These are phyloP conservation scores for Samia ricini DNA, from an alignment of 1,140 invertebrate species.

Conservation along the genomic window DNA sequence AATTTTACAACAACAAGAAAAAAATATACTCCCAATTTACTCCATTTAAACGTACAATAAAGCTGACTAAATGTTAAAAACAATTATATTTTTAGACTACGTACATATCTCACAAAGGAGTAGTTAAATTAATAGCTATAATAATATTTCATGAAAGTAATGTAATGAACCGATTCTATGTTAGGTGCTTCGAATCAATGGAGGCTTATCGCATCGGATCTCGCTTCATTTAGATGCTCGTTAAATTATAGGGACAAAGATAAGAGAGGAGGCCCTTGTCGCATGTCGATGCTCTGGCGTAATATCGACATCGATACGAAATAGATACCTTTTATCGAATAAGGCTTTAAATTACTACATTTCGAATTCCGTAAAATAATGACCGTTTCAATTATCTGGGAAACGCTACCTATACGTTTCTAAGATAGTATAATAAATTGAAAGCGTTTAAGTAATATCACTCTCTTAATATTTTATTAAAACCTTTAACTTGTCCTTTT, in stretches of 20 bases:
- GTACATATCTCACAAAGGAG: slow-evolving; percentile 18
- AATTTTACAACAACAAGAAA: slow-evolving; percentile 32
- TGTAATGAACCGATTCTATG: slow-evolving; percentile 58
- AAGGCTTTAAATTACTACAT: slow-evolving; percentile 53
- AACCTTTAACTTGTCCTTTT: neutral
- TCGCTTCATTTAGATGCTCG: slow-evolving; percentile 69
- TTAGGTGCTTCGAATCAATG: slow-evolving; percentile 58
- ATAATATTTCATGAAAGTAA: slow-evolving; percentile 53
- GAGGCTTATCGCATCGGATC: slow-evolving; percentile 71
- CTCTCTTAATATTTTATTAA: neutral
- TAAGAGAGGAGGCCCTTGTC: slow-evolving; percentile 57
- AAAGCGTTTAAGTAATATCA: neutral
- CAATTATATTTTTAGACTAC: neutral
- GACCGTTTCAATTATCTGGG: slow-evolving; percentile 27
- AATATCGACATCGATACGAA: slow-evolving; percentile 38
- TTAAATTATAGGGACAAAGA: slow-evolving; percentile 68
- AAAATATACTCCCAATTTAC: slow-evolving; percentile 11
- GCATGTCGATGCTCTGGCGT: slow-evolving; percentile 42
- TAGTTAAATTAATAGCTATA: slow-evolving; percentile 52
- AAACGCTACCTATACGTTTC: slow-evolving; percentile 20
- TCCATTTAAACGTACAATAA: neutral
- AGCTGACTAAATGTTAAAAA: neutral
- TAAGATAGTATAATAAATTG: neutral
- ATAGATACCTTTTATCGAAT: slow-evolving; percentile 48
- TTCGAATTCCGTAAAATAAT: slow-evolving; percentile 53